Conservation (phyloP, 1,140 invertebrate genomes). For the Saccostrea cuccullata region DNA sequence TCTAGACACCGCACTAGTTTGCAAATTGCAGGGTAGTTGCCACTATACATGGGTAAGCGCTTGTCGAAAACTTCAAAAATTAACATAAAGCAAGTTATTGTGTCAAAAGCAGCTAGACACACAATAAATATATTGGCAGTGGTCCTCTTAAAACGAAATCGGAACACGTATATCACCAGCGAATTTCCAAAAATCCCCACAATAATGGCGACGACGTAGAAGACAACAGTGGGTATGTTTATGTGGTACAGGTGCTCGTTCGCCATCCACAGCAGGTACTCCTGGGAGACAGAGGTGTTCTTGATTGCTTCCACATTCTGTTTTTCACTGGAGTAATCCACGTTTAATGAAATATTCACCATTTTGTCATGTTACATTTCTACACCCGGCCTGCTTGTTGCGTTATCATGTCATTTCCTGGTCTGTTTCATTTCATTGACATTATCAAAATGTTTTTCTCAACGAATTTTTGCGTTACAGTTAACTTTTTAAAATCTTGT, state of each 20-base stretch:
- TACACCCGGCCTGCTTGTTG: background rate
- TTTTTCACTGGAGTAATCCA: background rate
- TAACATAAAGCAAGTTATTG: conserved; percentile 33
- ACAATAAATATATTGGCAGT: conserved; percentile 49
- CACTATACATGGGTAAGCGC: conserved; percentile 52
- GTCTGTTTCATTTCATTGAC: background rate
- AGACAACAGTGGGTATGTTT: conserved; percentile 40
- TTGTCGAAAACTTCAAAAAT: conserved; percentile 50
- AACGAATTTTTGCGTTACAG: background rate
- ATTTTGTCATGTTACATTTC: background rate
- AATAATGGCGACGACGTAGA: conserved; percentile 37
- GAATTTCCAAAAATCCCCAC: conserved; percentile 52
- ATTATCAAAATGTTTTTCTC: background rate
- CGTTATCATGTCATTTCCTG: background rate
- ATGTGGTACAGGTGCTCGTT: conserved; percentile 49
- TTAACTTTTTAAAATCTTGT: conserved; percentile 14
- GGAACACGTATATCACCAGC: conserved; percentile 48
- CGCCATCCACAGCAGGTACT: conserved; percentile 33
- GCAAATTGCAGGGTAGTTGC: conserved; percentile 42
- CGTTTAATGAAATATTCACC: background rate
- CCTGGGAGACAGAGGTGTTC: background rate
- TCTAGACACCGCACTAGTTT: conserved; percentile 45
- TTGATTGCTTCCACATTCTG: background rate
- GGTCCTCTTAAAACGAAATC: conserved; percentile 43
- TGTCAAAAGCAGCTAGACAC: conserved; percentile 45